A percentile compares a stretch with the other conserved stretches of the same genome.
phyloP scores from a whole-genome alignment of 2,113 vertebrate species.

The Hypanus sabinus region DNA sequence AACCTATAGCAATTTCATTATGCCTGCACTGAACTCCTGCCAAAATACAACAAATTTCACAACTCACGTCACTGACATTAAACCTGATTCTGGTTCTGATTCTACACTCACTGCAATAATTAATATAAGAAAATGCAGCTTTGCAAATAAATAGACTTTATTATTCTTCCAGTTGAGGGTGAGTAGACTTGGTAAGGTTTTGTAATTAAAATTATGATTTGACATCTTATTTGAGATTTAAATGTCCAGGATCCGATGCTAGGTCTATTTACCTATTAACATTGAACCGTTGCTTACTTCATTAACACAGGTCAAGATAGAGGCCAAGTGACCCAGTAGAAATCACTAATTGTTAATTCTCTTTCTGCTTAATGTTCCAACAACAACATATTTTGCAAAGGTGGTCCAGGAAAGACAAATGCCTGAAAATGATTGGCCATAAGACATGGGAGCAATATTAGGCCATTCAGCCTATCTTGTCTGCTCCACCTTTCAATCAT shows the following conservation, averaged over 20 bases:
- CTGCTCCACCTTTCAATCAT: too few relatives aligned
- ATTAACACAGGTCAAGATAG: background rate
- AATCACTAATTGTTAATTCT: background rate
- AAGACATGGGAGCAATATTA: too few relatives aligned
- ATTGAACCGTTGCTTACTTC: background rate
- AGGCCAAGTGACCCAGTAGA: background rate
- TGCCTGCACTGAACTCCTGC: too few relatives aligned
- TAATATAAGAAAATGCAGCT: background rate
- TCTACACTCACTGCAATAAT: background rate
- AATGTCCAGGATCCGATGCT: background rate
- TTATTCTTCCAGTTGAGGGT: background rate
- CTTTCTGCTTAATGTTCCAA: background rate
- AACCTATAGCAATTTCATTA: too few relatives aligned
- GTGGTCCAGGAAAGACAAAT: background rate
- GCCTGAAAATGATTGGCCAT: background rate
- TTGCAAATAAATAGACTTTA: background rate
- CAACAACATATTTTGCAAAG: background rate
- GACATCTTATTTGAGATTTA: background rate
- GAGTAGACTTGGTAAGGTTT: background rate
- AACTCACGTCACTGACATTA: too few relatives aligned
- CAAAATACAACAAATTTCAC: too few relatives aligned
- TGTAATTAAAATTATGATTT: background rate
- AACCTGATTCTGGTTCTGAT: too few relatives aligned
- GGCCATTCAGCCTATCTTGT: too few relatives aligned
- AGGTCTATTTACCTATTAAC: background rate